Base-by-base conservation (phyloP, 23 tunicate genomes). In the Trididemnum nubilum region DNA sequence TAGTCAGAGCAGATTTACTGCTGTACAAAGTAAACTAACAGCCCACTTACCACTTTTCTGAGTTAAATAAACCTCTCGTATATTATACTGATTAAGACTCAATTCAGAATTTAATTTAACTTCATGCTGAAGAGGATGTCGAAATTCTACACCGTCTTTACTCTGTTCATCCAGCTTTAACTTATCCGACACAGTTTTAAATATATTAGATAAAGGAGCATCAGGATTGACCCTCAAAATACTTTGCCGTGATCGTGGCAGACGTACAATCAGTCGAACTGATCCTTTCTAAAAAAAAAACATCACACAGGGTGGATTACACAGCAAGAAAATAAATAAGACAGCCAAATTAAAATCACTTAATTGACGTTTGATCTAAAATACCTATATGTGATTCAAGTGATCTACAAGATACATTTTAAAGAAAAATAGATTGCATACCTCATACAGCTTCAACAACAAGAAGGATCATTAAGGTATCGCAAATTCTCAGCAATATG, bases 151-250 rank as follows among this genome's bases (percentile, higher is more conserved):
- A 22, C 33, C 2, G 1, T 24, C 7, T 9, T 65, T 77, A 32
- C 19, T 33, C 35, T 67, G 83, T 33, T 39, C 83, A 51, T 66
- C 35, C 34, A 85, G 24, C 24, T 85, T 72, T 33, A 85, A 66
- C 78, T 85, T 85, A 21, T 77, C 72, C 21, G 73, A 49, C 12
- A 77, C 69, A n/a, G 33, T 36, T 0, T 22, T 19, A 66, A 85
- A 77, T 0, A 85, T 66, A 65, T 37, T 65, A 4, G 69, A 51
- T 19, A 85, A 38, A 24, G 89, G 83, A 30, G 19, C 33, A 32
- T 85, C 72, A 22, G 89, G 89, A 33, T 85, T 77, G 0, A 85
- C 89, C 30, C 89, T 71, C 2, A 85, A 35, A 0, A 85, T 77
- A 70, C 89, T 85, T 61, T 85, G 89, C 0, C 89, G 66, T 34